Evolutionary conservation across 1,140 invertebrate genomes (phyloP).

Genomic region (Stratiolaelaps scimitus): DNA sequence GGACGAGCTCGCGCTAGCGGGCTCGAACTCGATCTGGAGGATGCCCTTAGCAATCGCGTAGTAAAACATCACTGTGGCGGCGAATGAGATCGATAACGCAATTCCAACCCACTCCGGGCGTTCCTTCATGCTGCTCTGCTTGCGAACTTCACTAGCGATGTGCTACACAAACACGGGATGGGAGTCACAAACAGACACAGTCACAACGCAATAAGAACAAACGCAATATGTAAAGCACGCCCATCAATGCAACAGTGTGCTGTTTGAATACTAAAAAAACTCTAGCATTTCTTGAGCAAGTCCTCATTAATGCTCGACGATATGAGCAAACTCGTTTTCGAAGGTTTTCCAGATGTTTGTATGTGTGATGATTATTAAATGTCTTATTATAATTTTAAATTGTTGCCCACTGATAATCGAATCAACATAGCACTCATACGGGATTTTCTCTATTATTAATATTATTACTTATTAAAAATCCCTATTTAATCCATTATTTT

Average conservation of each 20-base stretch:
- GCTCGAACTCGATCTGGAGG: conserved; percentile 11
- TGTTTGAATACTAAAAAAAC: background rate
- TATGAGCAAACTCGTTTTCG: background rate
- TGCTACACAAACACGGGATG: background rate
- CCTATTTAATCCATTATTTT: too few relatives aligned
- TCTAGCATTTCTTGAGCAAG: background rate
- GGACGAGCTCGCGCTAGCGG: background rate
- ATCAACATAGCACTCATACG: too few relatives aligned
- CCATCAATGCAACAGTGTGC: background rate
- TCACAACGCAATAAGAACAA: background rate
- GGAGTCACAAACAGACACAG: background rate
- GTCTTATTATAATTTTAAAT: too few relatives aligned
- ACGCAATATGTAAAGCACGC: background rate
- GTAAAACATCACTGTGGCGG: conserved; percentile 20
- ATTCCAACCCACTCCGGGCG: conserved; percentile 13
- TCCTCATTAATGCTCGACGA: background rate
- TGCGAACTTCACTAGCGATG: background rate
- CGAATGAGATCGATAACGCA: conserved; percentile 11
- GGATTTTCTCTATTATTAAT: too few relatives aligned
- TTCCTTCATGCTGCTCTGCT: background rate
- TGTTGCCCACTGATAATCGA: too few relatives aligned
- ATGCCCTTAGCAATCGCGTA: background rate
- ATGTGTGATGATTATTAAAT: too few relatives aligned
- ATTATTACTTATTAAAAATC: too few relatives aligned
- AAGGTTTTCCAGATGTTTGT: background rate